These are phyloP conservation scores for Danio kyathit DNA, from an alignment of 2,797 vertebrate genomes.

Conservation along the genomic window DNA sequence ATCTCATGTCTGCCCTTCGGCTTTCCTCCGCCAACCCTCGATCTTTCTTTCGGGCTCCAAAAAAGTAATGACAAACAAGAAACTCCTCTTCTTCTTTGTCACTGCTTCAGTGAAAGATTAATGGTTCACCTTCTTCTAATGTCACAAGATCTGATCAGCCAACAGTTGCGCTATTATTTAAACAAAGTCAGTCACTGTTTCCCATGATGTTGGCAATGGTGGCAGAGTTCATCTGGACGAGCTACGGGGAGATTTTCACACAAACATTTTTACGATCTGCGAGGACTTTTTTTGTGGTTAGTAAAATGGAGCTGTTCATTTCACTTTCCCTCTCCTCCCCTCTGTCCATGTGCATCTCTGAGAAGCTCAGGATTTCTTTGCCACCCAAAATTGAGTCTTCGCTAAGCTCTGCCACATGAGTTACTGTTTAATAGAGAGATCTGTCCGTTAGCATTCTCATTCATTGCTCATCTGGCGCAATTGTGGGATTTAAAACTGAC, in stretches of 20 bases:
- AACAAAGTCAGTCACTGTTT: conserved; percentile 7
- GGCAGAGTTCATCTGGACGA: background rate
- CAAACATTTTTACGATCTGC: background rate
- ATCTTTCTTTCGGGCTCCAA: background rate
- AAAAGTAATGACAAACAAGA: background rate
- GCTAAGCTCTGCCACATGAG: background rate
- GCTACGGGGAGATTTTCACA: background rate
- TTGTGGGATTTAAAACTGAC: background rate
- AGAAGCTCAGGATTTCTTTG: background rate
- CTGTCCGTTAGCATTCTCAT: background rate
- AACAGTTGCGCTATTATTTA: background rate
- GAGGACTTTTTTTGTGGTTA: background rate
- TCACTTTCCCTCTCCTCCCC: background rate
- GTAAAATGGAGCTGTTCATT: background rate
- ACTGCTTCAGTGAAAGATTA: background rate
- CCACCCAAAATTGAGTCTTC: background rate
- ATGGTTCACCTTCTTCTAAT: background rate
- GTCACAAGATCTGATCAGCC: conserved; percentile 1
- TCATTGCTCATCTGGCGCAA: background rate
- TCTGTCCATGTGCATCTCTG: background rate
- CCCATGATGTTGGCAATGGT: background rate
- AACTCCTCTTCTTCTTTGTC: background rate
- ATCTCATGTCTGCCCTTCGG: background rate
- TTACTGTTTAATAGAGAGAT: background rate
- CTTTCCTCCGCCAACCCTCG: background rate